Evolutionary conservation across 2,113 vertebrate genomes (phyloP).

Genomic region (Oryzias celebensis): DNA sequence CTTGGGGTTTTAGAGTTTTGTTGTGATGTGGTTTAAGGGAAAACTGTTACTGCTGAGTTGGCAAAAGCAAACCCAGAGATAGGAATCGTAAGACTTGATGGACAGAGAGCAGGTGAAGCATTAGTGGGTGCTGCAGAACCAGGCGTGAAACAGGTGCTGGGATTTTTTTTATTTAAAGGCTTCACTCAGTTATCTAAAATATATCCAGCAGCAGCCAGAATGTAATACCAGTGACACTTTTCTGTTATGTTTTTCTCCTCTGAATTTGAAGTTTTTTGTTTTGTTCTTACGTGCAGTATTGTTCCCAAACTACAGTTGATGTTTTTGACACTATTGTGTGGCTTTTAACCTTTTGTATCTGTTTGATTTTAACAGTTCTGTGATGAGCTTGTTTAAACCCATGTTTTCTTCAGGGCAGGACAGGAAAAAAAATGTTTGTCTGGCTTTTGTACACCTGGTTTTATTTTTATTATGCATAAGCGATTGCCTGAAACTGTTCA

Average conservation of each 20-base stretch:
- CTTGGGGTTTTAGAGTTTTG: not conserved
- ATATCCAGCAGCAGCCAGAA: not conserved
- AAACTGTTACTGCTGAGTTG: not conserved
- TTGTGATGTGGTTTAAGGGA: conserved; percentile 18
- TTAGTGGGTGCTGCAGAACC: conserved; percentile 32
- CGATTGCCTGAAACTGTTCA: conserved; percentile 8
- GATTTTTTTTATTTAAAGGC: conserved; percentile 7
- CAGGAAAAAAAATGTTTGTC: not conserved
- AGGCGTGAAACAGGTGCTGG: conserved; percentile 34
- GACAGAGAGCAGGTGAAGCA: conserved; percentile 41
- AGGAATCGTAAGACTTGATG: conserved; percentile 18
- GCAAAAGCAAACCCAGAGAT: conserved; percentile 44
- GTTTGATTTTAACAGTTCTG: no score
- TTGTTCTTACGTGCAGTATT: not conserved
- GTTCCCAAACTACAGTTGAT: not conserved
- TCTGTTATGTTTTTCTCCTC: no score
- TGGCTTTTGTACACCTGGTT: not conserved
- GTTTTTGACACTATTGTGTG: no score
- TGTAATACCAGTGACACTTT: not conserved
- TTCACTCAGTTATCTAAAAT: conserved; percentile 1
- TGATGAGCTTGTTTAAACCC: conserved; percentile 16
- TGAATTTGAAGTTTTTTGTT: not conserved
- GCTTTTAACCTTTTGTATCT: no score
- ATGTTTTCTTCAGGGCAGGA: not conserved
- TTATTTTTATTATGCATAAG: not conserved